phyloP scores from a whole-genome alignment of 2,888 invertebrate genomes.

The Drosophila multiciliata region DNA sequence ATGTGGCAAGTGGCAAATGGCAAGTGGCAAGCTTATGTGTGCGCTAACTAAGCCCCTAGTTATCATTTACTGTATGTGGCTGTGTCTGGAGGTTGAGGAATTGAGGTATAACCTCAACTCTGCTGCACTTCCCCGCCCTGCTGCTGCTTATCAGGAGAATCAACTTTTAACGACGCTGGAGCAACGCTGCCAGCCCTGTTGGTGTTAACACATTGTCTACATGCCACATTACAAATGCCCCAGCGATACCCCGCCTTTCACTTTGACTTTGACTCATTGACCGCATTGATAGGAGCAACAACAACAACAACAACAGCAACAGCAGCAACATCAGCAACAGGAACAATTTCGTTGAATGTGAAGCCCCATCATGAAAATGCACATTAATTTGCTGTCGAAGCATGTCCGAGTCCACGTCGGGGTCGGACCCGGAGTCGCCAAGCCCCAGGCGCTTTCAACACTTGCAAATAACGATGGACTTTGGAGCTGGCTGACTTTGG shows the following conservation, averaged over 20 bases:
- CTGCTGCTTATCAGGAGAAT: slow-evolving; percentile 23
- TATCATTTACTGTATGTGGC: slow-evolving; percentile 30
- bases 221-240: slow-evolving; percentile 52
- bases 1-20: not conserved
- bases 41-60: slow-evolving; percentile 13
- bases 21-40: not conserved
- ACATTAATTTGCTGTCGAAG: slow-evolving; percentile 67
- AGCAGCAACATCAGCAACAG: not conserved
- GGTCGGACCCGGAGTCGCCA: slow-evolving; percentile 35
- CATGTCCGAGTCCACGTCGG: slow-evolving; percentile 47
- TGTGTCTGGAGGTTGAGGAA: slow-evolving; percentile 1
- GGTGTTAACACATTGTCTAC: slow-evolving; percentile 75
- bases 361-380: slow-evolving; percentile 34
- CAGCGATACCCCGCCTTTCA: slow-evolving; percentile 11
- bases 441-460: slow-evolving; percentile 49
- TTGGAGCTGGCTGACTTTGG: slow-evolving; percentile 11
- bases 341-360: slow-evolving; percentile 1
- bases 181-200: slow-evolving; percentile 58
- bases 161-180: slow-evolving; percentile 27
- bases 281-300: slow-evolving; percentile 23
- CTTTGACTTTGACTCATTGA: slow-evolving; percentile 36
- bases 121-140: not conserved
- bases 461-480: slow-evolving; percentile 42
- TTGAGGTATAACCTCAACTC: not conserved
- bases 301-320: not conserved